Percentiles rank a stretch among this genome's conserved stretches.
Evolutionary conservation across 2,113 vertebrate species (phyloP).

Genomic region (Neopipo cinnamomea): DNA sequence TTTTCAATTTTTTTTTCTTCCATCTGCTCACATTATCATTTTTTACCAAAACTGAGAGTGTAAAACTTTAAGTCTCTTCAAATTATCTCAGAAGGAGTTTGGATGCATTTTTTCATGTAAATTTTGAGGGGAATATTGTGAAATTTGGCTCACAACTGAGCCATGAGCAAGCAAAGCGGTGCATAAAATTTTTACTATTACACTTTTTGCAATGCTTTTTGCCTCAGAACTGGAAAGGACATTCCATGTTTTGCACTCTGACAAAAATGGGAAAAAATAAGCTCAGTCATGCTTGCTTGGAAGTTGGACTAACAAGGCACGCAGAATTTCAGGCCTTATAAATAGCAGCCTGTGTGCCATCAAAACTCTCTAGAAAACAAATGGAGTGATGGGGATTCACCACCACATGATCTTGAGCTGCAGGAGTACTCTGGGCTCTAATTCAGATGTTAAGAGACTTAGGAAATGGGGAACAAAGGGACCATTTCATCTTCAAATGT

Average conservation of each 20-base stretch:
- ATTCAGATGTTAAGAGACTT: slow-evolving; percentile 14
- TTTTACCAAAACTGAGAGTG: background rate
- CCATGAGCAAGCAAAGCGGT: background rate
- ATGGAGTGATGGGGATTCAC: background rate
- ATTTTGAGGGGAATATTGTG: background rate
- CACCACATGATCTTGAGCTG: background rate
- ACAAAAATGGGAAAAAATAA: background rate
- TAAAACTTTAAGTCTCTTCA: background rate
- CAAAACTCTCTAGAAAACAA: background rate
- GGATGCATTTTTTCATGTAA: background rate
- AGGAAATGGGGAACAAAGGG: background rate
- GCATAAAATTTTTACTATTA: background rate
- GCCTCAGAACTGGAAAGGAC: background rate
- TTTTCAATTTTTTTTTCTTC: background rate
- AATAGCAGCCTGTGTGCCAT: background rate
- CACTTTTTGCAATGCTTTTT: background rate
- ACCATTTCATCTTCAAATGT: background rate
- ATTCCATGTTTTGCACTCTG: background rate
- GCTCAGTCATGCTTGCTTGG: background rate
- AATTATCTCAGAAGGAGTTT: background rate
- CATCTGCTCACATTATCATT: background rate
- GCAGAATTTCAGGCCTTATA: background rate
- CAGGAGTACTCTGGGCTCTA: background rate
- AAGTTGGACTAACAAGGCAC: background rate
- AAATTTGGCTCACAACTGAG: background rate